These are phyloP conservation scores for Xerus inauris DNA, from an alignment of 2,113 vertebrate species.

Conservation along the genomic window DNA sequence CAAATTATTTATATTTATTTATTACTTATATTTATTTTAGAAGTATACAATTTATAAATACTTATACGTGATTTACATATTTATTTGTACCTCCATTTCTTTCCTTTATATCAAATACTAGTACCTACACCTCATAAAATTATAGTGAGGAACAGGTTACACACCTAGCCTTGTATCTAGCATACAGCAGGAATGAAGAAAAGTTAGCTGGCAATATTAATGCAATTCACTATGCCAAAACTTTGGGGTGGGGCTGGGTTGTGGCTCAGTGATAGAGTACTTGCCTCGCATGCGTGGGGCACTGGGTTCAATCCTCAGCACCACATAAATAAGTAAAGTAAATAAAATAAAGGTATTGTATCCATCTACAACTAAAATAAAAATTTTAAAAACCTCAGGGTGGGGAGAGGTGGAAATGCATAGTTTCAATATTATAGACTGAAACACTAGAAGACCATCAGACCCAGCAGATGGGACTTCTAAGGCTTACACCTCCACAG, in stretches of 20 bases:
- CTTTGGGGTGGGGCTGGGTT: no score
- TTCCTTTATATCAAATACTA: conserved; percentile 14
- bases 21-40: neutral
- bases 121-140: neutral
- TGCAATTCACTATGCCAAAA: neutral
- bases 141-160: neutral
- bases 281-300: no score
- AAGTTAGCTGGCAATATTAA: no score
- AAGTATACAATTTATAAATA: neutral
- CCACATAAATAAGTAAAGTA: no score
- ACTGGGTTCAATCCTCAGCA: no score
- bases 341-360: no score
- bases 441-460: neutral
- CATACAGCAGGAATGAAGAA: neutral
- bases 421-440: neutral
- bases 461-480: neutral
- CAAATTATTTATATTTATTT: neutral
- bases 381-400: no score
- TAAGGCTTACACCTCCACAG: neutral
- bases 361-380: no score
- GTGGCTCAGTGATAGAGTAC: no score
- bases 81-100: neutral
- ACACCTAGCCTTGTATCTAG: neutral
- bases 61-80: neutral
- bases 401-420: neutral